Evolutionary conservation across 2,113 vertebrate genomes (phyloP).

Genomic region (Chionodraco myersi): DNA sequence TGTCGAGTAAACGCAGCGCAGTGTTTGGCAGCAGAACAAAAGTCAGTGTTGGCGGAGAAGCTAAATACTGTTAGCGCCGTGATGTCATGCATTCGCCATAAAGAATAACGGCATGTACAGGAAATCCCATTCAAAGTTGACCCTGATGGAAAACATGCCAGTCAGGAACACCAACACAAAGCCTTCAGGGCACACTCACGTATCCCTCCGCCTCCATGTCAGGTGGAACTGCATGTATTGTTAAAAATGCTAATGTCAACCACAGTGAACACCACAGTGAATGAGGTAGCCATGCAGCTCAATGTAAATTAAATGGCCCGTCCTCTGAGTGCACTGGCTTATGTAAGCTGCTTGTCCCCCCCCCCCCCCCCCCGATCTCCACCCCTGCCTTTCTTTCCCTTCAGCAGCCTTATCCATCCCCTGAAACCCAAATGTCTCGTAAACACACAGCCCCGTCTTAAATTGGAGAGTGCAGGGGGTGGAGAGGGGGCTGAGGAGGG

Average conservation of each 20-base stretch:
- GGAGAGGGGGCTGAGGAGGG: conserved; percentile 7
- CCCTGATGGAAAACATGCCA: conserved; percentile 37
- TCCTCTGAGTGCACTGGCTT: conserved; percentile 79
- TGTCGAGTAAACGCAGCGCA: conserved; percentile 13
- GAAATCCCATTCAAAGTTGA: conserved; percentile 42
- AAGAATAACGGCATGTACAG: not conserved
- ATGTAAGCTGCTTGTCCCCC: conserved; percentile 73
- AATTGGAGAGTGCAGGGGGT: conserved; percentile 48
- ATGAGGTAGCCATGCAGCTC: conserved; percentile 59
- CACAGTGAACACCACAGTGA: conserved; percentile 62
- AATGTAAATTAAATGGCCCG: conserved; percentile 75
- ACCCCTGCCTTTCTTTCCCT: conserved; percentile 65
- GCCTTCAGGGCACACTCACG: conserved; percentile 20
- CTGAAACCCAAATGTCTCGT: conserved; percentile 51
- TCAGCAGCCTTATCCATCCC: conserved; percentile 61
- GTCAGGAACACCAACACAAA: conserved; percentile 23
- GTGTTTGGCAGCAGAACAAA: conserved; percentile 33
- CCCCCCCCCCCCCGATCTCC: conserved; percentile 27
- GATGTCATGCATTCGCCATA: conserved; percentile 18
- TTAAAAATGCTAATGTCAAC: conserved; percentile 52
- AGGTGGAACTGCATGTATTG: conserved; percentile 53
- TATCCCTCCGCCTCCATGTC: conserved; percentile 13
- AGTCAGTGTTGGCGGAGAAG: conserved; percentile 42
- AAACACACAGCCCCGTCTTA: conserved; percentile 58
- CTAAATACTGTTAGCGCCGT: conserved; percentile 34